Conservation (phyloP, 2,888 invertebrate genomes). For the Cephus nigrinus region DNA sequence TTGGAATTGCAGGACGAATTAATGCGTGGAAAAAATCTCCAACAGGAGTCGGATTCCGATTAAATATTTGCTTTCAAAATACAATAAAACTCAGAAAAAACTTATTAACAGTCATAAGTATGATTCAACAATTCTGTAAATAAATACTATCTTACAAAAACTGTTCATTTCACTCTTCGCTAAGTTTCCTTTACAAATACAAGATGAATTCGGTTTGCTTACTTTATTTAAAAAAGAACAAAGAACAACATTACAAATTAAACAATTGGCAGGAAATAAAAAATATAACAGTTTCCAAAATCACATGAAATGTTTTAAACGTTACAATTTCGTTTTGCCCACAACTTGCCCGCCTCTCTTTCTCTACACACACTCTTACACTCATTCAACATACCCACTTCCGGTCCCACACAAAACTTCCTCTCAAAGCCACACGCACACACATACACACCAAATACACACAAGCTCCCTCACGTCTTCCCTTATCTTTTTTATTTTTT, state of each 20-base stretch:
- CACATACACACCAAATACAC: not conserved
- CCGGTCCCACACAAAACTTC: not conserved
- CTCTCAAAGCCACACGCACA: no score
- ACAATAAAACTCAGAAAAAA: not conserved
- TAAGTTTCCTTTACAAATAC: not conserved
- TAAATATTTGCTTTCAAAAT: not conserved
- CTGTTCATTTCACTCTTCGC: not conserved
- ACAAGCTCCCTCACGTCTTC: not conserved
- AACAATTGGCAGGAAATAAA: slow-evolving; percentile 66
- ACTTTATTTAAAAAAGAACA: slow-evolving; percentile 65
- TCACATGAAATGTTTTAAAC: slow-evolving; percentile 64
- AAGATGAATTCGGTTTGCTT: slow-evolving; percentile 42
- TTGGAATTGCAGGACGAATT: slow-evolving; percentile 81
- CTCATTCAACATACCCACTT: not conserved
- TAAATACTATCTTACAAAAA: not conserved
- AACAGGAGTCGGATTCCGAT: slow-evolving; percentile 30
- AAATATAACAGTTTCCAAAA: slow-evolving; percentile 66
- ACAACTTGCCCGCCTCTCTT: not conserved
- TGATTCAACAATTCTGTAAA: not conserved
- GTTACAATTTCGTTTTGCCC: slow-evolving; percentile 50
- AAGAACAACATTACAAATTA: slow-evolving; percentile 65
- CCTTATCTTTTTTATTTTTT: not conserved
- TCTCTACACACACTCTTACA: not conserved
- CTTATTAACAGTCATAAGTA: not conserved
- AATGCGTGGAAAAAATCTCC: slow-evolving; percentile 7